A percentile compares a stretch with the other conserved stretches of the same genome.
Conservation (phyloP, 2,797 vertebrate species). For the Typhlichthys subterraneus region DNA sequence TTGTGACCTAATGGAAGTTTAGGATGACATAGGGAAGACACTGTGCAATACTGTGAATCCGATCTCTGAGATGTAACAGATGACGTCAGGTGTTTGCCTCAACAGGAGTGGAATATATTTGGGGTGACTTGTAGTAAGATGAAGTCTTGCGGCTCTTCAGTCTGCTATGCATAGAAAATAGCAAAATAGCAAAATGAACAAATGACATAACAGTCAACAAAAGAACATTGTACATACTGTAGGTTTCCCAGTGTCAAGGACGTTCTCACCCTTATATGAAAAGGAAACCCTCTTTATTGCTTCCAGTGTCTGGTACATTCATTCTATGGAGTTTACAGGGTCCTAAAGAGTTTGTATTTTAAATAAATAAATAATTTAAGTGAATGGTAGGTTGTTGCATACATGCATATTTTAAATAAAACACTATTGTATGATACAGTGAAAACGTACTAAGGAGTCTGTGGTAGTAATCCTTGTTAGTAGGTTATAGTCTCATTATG, state of each 20-base stretch:
- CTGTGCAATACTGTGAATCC: neutral
- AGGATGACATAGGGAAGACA: neutral
- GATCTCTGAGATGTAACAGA: conserved; percentile 6
- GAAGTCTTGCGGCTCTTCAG: neutral
- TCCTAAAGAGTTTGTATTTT: conserved; percentile 34
- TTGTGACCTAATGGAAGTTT: neutral
- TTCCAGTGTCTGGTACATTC: conserved; percentile 30
- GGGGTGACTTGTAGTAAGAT: too few species aligned
- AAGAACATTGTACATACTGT: conserved; percentile 5
- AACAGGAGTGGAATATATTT: too few species aligned
- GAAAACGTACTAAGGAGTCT: too few species aligned
- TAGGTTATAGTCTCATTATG: too few species aligned
- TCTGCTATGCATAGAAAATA: neutral
- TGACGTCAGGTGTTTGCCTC: neutral
- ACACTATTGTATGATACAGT: neutral
- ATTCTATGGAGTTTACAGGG: conserved; percentile 17
- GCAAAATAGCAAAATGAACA: neutral
- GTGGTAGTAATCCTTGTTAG: too few species aligned
- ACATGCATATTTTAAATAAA: neutral
- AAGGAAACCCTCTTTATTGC: conserved; percentile 35
- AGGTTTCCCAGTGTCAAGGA: conserved; percentile 26
- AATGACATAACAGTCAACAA: conserved; percentile 19
- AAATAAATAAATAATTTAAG: too few species aligned
- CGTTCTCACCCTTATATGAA: conserved; percentile 2
- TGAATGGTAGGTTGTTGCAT: too few species aligned